Conservation (phyloP, 2,888 invertebrate genomes). For the Hyalella azteca region DNA sequence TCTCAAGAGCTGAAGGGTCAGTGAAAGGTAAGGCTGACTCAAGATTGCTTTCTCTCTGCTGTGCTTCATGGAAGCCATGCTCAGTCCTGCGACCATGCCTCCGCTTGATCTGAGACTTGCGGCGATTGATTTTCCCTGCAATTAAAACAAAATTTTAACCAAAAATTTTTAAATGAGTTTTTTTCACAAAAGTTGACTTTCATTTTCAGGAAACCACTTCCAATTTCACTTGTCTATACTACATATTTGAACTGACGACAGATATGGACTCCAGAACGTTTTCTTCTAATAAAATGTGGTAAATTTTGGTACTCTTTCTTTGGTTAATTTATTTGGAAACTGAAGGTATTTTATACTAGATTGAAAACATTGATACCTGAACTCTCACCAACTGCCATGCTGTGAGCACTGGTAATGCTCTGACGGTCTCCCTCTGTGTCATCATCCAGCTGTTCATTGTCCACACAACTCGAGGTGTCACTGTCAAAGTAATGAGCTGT, state of each 20-base stretch:
- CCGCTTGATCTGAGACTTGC: constrained; percentile 10
- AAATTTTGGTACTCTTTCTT: too few species aligned
- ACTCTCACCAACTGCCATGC: constrained; percentile 9
- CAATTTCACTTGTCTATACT: too few species aligned
- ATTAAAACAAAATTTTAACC: neutral
- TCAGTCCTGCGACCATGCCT: neutral
- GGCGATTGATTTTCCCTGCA: neutral
- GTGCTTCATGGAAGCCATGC: neutral
- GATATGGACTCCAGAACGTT: too few species aligned
- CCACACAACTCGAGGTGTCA: constrained; percentile 18
- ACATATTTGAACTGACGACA: too few species aligned
- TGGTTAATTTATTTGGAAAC: too few species aligned
- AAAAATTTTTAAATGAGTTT: too few species aligned
- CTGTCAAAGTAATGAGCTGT: constrained; percentile 1
- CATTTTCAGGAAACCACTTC: too few species aligned
- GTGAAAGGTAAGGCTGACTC: constrained; percentile 24
- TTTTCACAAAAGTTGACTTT: too few species aligned
- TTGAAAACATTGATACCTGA: too few species aligned
- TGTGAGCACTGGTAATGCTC: neutral
- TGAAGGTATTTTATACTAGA: too few species aligned
- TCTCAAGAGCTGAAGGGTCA: neutral
- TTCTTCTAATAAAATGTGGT: too few species aligned
- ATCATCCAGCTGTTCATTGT: constrained; percentile 15
- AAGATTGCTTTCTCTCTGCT: neutral
- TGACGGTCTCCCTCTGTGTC: constrained; percentile 3